Evolutionary conservation across 2,797 vertebrate species (phyloP).

Genomic region (Melanotaenia pygmaea): DNA sequence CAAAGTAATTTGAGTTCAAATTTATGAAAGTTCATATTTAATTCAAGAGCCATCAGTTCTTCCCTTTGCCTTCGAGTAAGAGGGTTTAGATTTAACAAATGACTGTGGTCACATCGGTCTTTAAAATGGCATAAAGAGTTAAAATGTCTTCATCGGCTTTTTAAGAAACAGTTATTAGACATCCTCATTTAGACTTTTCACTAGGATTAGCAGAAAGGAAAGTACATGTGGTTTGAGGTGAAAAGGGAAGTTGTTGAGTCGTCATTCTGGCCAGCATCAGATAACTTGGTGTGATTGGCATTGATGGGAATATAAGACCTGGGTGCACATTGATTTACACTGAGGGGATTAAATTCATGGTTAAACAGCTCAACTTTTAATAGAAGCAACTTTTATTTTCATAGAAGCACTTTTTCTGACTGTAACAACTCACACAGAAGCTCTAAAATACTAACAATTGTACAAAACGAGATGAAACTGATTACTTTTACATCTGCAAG

Average conservation of each 20-base stretch:
- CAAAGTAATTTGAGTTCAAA: not conserved
- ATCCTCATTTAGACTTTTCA: not conserved
- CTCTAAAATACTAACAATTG: not conserved
- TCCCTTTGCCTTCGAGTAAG: not conserved
- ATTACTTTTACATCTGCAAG: not conserved
- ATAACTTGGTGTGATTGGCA: not conserved
- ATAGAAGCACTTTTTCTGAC: not conserved
- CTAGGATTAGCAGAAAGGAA: not conserved
- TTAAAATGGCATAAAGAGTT: not conserved
- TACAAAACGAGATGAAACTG: not conserved
- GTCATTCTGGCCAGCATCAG: too few relatives aligned
- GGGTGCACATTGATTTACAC: too few relatives aligned
- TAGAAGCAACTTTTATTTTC: too few relatives aligned
- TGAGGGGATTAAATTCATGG: too few relatives aligned
- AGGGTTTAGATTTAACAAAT: not conserved
- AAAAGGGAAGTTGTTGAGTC: not conserved
- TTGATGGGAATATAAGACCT: not conserved
- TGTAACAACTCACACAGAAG: not conserved
- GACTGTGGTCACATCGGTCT: not conserved
- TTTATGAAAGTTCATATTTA: slow-evolving; percentile 3
- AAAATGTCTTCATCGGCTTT: not conserved
- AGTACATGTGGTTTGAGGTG: not conserved
- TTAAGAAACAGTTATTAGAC: not conserved
- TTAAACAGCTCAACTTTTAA: too few relatives aligned
- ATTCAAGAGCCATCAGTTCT: not conserved